Evolutionary conservation across 35 echinoderm and acorn worm genomes (phyloP), one percentile per base, ranked within the genome.

Genomic region (Chiridota heheva): DNA sequence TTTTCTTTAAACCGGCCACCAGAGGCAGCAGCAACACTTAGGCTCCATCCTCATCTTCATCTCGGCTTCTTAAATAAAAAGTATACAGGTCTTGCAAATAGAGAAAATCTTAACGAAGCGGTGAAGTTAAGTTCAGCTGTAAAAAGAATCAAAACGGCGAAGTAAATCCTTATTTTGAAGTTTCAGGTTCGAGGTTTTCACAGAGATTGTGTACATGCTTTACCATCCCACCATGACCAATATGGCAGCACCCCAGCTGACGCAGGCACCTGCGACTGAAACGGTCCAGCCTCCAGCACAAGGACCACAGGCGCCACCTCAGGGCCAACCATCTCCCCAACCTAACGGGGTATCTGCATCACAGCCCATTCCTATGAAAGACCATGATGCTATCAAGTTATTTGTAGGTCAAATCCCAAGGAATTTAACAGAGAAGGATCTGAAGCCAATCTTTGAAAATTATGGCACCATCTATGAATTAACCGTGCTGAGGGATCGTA

Each of bases 311-410:
- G 58, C 37, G 0, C 87, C 82, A 51, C 87, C 70, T 69, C 75
- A 58, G 47, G 75, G 75, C 40, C 75, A 78, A 78, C 75, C 62
- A 34, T 78, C 75, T 25, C 75, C 75, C 62, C 75, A 78, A 58
- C 75, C 75, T 38, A 83, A 68, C 80, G 81, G 87, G 44, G 80
- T 90, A 70, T 60, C 87, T 42, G 75, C 70, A 72, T 70, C 88
- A 71, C 93, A 89, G 43, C 90, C 93, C 56, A 96, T 96, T 63
- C 93, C 93, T 51, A 90, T 96, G 93, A 96, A 96, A 71, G 88
- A 96, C 80, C 93, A 96, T 70, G 93, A 96, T 91, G 93, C 93
- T 22, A 96, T 96, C 65, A 96, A 96, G 80, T 68, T 96, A 8
- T 96, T 96, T 70, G 93, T 91, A 1, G 93, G 93, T 5, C 88